A percentile compares a stretch with the other conserved stretches of the same genome.
Evolutionary conservation across 1,140 invertebrate genomes (phyloP).

Genomic region (Neodiprion lecontei): DNA sequence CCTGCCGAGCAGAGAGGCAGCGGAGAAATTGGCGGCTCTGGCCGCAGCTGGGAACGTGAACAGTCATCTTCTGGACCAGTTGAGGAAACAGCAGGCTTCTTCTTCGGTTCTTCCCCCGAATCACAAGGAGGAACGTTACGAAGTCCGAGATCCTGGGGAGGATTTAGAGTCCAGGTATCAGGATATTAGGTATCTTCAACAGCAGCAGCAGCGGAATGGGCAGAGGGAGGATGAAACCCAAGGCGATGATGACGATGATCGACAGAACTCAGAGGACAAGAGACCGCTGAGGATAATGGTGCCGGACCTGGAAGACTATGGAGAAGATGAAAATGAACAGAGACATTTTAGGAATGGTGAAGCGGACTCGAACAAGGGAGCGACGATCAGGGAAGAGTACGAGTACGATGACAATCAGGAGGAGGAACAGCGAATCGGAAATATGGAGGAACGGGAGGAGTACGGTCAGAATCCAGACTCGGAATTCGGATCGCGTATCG

Average conservation of each 20-base stretch:
- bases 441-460: conserved; percentile 20
- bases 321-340: conserved; percentile 34
- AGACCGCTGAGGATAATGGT: conserved; percentile 58
- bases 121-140: conserved; percentile 42
- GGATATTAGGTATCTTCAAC: conserved; percentile 26
- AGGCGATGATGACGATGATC: too few species aligned
- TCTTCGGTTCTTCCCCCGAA: conserved; percentile 39
- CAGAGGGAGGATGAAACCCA: conserved; percentile 25
- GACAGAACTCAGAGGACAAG: conserved; percentile 31
- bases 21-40: conserved; percentile 61
- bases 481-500: conserved; percentile 46
- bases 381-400: conserved; percentile 38
- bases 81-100: conserved; percentile 45
- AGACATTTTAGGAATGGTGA: conserved; percentile 29
- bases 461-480: conserved; percentile 29
- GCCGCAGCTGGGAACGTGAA: conserved; percentile 63
- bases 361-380: conserved; percentile 30
- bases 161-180: conserved; percentile 15
- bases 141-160: conserved; percentile 26
- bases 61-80: conserved; percentile 48
- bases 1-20: conserved; percentile 61
- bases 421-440: conserved; percentile 21
- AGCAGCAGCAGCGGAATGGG: conserved; percentile 9
- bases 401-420: conserved; percentile 47
- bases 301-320: conserved; percentile 50